Evolutionary conservation across 2,888 invertebrate genomes (phyloP).

Genomic region (Limnephilus marmoratus): DNA sequence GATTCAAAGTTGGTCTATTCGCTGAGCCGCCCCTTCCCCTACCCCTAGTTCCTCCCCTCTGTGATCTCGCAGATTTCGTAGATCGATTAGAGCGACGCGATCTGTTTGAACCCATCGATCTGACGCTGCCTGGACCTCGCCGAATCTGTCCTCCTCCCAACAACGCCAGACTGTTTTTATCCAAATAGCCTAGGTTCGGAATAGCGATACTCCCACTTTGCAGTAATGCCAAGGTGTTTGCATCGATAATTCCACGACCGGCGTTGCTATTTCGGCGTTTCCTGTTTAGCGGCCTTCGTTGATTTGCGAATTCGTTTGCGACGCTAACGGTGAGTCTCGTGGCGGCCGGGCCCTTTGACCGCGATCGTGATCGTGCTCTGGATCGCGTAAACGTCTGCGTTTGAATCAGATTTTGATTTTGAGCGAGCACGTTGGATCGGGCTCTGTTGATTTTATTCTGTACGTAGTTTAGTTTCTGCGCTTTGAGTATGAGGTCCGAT

Average conservation of each 20-base stretch:
- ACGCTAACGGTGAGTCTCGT: constrained; percentile 71
- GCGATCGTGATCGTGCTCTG: constrained; percentile 66
- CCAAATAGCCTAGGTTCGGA: constrained; percentile 70
- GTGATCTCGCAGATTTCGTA: constrained; percentile 70
- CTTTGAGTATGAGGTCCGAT: constrained; percentile 75
- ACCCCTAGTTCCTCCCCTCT: constrained; percentile 69
- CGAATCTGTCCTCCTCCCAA: constrained; percentile 72
- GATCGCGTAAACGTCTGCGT: constrained; percentile 76
- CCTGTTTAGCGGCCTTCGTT: constrained; percentile 65
- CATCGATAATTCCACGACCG: constrained; percentile 69
- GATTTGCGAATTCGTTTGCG: constrained; percentile 72
- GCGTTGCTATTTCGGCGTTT: constrained; percentile 68
- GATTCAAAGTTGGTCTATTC: constrained; percentile 73
- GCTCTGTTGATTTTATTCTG: constrained; percentile 69
- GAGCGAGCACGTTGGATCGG: constrained; percentile 61
- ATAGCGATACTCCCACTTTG: not conserved
- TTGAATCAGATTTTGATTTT: constrained; percentile 69
- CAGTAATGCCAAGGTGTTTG: not conserved
- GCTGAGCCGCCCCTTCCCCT: constrained; percentile 73
- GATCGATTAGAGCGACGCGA: constrained; percentile 71
- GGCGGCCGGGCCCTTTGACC: constrained; percentile 24
- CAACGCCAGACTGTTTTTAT: constrained; percentile 73
- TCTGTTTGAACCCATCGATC: constrained; percentile 72
- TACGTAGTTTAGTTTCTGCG: constrained; percentile 70
- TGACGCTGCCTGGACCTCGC: constrained; percentile 73